These are phyloP conservation scores for Schizopygopsis pylzovi DNA, from an alignment of 2,797 vertebrate species.

Conservation along the genomic window DNA sequence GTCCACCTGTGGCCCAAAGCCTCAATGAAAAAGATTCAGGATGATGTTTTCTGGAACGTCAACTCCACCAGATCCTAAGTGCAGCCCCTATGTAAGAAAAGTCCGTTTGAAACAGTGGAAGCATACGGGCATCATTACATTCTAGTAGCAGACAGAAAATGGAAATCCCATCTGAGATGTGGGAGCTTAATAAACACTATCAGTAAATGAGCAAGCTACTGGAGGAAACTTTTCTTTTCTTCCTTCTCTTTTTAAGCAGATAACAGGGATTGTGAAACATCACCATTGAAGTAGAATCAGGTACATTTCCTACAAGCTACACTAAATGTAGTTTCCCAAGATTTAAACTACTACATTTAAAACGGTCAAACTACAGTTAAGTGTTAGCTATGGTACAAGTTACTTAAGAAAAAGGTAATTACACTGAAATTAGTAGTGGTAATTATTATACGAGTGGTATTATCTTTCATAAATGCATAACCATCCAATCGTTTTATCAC, in stretches of 20 bases:
- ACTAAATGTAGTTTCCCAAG: not conserved
- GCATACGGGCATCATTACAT: conserved; percentile 54
- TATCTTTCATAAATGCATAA: not conserved
- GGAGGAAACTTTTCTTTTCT: not conserved
- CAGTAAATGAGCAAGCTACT: conserved; percentile 8
- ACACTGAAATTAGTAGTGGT: not conserved
- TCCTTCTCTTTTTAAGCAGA: not conserved
- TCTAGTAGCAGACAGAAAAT: conserved; percentile 49
- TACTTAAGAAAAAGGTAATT: not conserved
- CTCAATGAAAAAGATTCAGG: conserved; percentile 64
- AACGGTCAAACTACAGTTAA: not conserved
- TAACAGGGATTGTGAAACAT: not conserved
- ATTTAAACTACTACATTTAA: not conserved
- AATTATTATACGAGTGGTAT: not conserved
- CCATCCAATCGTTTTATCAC: not conserved
- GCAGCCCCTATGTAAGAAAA: conserved; percentile 69
- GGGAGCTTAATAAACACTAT: conserved; percentile 56
- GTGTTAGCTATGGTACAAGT: not conserved
- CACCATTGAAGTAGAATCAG: not conserved
- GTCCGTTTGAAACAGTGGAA: conserved; percentile 40
- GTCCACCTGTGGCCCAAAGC: conserved; percentile 70
- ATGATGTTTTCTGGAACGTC: conserved; percentile 69
- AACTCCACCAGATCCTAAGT: conserved; percentile 64
- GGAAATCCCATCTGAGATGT: conserved; percentile 39
- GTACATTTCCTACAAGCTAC: not conserved